Base-by-base conservation (phyloP, 2,797 vertebrate species). In the Trematomus bernacchii region DNA sequence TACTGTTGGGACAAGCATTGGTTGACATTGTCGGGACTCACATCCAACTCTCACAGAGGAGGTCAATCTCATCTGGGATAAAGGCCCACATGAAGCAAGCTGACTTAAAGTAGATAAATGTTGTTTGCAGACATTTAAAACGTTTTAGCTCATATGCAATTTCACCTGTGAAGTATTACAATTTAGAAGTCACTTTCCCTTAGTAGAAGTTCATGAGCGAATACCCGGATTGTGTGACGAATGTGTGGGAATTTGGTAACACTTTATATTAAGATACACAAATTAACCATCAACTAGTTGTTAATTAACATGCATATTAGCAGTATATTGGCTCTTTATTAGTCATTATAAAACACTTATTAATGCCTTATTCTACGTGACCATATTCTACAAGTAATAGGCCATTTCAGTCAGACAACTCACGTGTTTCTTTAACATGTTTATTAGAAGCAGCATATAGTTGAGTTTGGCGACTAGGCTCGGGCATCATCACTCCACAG, bases 61-160 rank as follows among this genome's bases (percentile, higher is more conserved):
- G 53, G 43, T 27, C 30, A 47, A 7, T 18, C 37, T 51, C 23
- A n/a, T 52, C 12, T 61, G 21, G 21, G 23, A 48, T 47, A 19
- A 46, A 37, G 23, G n/a, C 21, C 27, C 16, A 19, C 46, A 4
- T 57, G 53, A 52, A 46, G 9, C 12, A 12, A 46, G 5, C 18
- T 15, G 51, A 44, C 23, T 33, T 62, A 6, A 19, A 27, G n/a
- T 10, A 27, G 43, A 44, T 10, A 13, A 7, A 63, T 12, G 6
- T 27, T 11, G 43, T 66, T 58, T 64, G 6, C 48, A 71, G 16
- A 65, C 23, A 16, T 30, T 43, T 61, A 14, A 44, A 9, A n/a
- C 3, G 43, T 27, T 27, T 27, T 27, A 27, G 61, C 52, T 47
- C 11, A 73, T 19, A 30, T 58, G 40, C 21, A 47, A n/a, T 65